Evolutionary conservation across 2,113 vertebrate species (phyloP).

Genomic region (Paralichthys olivaceus): DNA sequence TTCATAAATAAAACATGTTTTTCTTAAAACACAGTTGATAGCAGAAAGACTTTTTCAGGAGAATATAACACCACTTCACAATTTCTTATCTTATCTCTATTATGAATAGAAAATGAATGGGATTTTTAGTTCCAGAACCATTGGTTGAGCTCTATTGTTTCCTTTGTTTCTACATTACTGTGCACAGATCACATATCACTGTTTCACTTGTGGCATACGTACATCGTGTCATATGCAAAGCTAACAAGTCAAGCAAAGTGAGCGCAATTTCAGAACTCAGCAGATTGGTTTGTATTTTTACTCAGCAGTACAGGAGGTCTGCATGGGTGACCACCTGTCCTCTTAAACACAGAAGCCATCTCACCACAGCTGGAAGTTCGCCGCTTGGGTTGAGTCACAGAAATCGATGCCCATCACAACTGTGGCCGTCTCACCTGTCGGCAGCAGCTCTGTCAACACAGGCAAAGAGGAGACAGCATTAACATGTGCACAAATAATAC

Average conservation of each 20-base stretch:
- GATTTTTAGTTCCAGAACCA: too few relatives aligned
- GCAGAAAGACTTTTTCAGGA: too few relatives aligned
- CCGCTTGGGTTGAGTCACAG: conserved; percentile 95
- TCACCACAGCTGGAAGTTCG: conserved; percentile 98
- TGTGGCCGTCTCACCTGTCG: conserved; percentile 84
- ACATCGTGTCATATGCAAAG: too few relatives aligned
- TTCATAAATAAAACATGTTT: too few relatives aligned
- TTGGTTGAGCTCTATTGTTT: background rate
- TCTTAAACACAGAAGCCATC: conserved; percentile 22
- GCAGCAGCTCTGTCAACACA: conserved; percentile 84
- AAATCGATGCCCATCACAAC: conserved; percentile 97
- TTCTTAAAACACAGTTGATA: too few relatives aligned
- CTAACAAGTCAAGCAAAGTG: too few relatives aligned
- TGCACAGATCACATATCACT: background rate
- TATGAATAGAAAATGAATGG: too few relatives aligned
- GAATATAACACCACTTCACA: too few relatives aligned
- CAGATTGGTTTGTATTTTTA: too few relatives aligned
- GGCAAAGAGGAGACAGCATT: background rate
- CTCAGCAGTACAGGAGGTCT: background rate
- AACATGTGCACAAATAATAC: background rate
- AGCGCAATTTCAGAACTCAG: too few relatives aligned
- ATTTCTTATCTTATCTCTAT: too few relatives aligned
- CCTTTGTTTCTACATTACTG: background rate
- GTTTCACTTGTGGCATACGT: too few relatives aligned
- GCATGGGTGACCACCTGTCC: background rate